A percentile compares a stretch with the other conserved stretches of the same genome.
Evolutionary conservation across 2,888 invertebrate genomes (phyloP).

Genomic region (Limnephilus auricula): DNA sequence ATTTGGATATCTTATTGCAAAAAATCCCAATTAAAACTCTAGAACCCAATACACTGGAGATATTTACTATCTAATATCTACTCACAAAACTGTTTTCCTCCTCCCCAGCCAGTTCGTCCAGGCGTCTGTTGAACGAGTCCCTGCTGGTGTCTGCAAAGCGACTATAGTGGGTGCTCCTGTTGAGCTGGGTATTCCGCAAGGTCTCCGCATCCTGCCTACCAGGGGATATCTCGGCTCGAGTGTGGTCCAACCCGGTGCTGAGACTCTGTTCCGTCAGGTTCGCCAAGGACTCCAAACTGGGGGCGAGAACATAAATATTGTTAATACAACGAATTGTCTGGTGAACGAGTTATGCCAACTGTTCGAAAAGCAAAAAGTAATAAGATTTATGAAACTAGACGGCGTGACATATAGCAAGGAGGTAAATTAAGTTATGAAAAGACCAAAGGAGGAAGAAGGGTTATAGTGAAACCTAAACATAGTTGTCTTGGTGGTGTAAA

Average conservation of each 20-base stretch:
- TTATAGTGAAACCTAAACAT: neutral
- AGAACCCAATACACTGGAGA: neutral
- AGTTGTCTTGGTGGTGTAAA: neutral
- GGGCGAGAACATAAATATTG: constrained; percentile 53
- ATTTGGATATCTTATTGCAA: too few relatives aligned
- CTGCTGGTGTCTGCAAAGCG: constrained; percentile 70
- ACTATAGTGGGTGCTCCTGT: constrained; percentile 81
- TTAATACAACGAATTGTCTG: neutral
- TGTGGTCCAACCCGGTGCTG: constrained; percentile 74
- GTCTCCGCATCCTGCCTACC: constrained; percentile 78
- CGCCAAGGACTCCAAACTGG: constrained; percentile 84
- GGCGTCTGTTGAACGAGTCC: constrained; percentile 74
- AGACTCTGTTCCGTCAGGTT: constrained; percentile 82
- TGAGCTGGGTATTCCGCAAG: constrained; percentile 79
- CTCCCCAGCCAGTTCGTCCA: constrained; percentile 73
- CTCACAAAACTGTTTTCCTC: constrained; percentile 60
- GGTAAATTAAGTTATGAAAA: neutral
- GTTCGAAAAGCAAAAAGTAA: too few relatives aligned
- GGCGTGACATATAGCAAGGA: too few relatives aligned
- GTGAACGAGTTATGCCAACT: neutral
- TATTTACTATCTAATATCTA: neutral
- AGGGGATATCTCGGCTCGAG: constrained; percentile 70
- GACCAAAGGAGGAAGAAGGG: neutral
- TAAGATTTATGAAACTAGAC: too few relatives aligned
- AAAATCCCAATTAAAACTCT: too few relatives aligned